phyloP scores from a whole-genome alignment of 1,140 invertebrate species.

The Vollenhovia emeryi region DNA sequence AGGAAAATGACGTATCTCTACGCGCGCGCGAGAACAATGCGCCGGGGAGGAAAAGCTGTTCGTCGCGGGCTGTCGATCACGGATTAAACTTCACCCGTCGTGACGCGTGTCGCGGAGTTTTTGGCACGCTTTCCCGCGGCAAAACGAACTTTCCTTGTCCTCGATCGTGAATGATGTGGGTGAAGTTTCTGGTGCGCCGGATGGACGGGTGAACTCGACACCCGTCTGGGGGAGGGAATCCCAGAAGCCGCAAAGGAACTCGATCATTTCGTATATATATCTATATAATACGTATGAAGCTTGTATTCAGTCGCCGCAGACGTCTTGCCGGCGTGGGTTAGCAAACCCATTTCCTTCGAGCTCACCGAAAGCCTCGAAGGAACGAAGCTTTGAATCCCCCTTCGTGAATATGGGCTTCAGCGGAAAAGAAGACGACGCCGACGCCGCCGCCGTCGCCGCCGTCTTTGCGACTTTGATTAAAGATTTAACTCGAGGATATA shows the following conservation, averaged over 20 bases:
- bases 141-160: constrained; percentile 39
- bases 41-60: not conserved
- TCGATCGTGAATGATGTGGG: constrained; percentile 43
- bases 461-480: constrained; percentile 61
- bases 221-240: constrained; percentile 5
- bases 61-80: constrained; percentile 35
- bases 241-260: constrained; percentile 57
- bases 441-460: not conserved
- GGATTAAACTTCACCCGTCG: constrained; percentile 1
- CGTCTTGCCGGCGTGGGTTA: constrained; percentile 33
- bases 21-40: constrained; percentile 1
- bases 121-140: constrained; percentile 37
- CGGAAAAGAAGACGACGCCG: constrained; percentile 33
- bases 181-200: not conserved
- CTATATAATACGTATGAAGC: constrained; percentile 38
- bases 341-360: constrained; percentile 52
- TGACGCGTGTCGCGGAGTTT: constrained; percentile 16
- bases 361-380: constrained; percentile 44
- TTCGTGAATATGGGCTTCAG: constrained; percentile 42
- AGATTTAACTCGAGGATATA: constrained; percentile 42
- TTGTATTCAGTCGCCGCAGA: constrained; percentile 37
- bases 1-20: not conserved
- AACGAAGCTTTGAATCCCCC: constrained; percentile 56
- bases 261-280: constrained; percentile 50
- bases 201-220: constrained; percentile 40